Evolutionary conservation across 2,113 vertebrate genomes (phyloP).

Genomic region (Odobenus rosmarus): DNA sequence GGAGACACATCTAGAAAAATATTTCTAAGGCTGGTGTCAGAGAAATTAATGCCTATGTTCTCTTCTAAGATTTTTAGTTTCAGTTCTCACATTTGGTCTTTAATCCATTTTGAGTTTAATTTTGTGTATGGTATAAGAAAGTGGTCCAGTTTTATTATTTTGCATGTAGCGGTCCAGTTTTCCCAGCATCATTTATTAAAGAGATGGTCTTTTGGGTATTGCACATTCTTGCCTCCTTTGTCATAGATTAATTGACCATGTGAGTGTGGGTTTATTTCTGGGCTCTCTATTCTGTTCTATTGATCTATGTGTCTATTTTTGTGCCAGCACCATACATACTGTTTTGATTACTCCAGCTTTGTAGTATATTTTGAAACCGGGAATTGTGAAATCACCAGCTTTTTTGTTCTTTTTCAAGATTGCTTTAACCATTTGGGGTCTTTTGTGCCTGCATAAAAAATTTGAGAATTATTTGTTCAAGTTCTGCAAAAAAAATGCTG

Average conservation of each 20-base stretch:
- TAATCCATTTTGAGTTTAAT: not conserved
- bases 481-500: not conserved
- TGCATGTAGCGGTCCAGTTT: not conserved
- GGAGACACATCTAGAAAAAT: not conserved
- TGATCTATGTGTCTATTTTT: not conserved
- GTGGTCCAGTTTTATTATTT: not conserved
- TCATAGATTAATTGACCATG: not conserved
- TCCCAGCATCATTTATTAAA: not conserved
- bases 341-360: not conserved
- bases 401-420: not conserved
- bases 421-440: not conserved
- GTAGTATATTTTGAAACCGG: not conserved
- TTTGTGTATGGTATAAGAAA: not conserved
- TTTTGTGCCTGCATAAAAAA: not conserved
- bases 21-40: not conserved
- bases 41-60: not conserved
- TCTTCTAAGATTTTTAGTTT: not conserved
- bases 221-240: not conserved
- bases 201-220: not conserved
- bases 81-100: not conserved
- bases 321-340: not conserved
- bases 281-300: not conserved
- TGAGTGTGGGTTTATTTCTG: not conserved
- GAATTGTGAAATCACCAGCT: not conserved
- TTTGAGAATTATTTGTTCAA: not conserved